phyloP scores from a whole-genome alignment of 2,113 vertebrate species.

The Oxygymnocypris stewartii region DNA sequence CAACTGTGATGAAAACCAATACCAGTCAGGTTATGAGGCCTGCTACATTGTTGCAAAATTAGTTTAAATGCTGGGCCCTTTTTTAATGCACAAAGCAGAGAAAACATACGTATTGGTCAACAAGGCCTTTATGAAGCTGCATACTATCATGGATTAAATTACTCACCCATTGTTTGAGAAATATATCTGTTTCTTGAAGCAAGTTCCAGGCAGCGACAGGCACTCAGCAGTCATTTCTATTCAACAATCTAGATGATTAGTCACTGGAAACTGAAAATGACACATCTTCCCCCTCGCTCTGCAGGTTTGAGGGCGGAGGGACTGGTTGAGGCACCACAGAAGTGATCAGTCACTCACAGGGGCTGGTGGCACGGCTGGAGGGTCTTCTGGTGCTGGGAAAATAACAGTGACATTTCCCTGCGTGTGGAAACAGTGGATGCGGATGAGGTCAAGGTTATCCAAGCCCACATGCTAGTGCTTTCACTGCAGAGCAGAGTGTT shows the following conservation, averaged over 20 bases:
- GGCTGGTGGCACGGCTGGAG: slow-evolving; percentile 83
- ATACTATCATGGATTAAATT: background rate
- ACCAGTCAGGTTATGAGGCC: too few species aligned
- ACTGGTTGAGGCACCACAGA: slow-evolving; percentile 61
- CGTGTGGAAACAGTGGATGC: slow-evolving; percentile 80
- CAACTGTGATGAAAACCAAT: too few species aligned
- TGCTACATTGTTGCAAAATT: too few species aligned
- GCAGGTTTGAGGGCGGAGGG: slow-evolving; percentile 77
- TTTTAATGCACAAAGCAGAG: too few species aligned
- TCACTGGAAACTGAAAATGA: background rate
- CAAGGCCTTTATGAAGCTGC: background rate
- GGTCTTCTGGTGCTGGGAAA: slow-evolving; percentile 82
- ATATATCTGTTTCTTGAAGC: background rate
- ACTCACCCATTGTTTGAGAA: background rate
- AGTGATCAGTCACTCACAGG: slow-evolving; percentile 85
- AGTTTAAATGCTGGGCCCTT: too few species aligned
- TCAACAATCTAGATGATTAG: background rate
- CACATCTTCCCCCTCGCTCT: background rate
- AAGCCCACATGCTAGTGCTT: slow-evolving; percentile 85
- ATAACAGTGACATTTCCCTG: slow-evolving; percentile 84
- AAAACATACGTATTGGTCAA: background rate
- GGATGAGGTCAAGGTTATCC: slow-evolving; percentile 87
- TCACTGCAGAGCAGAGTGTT: slow-evolving; percentile 87
- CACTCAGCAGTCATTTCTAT: background rate
- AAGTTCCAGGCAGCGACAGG: background rate